Evolutionary conservation across 2,888 invertebrate genomes (phyloP).

Genomic region (Leptinotarsa tumamoca): DNA sequence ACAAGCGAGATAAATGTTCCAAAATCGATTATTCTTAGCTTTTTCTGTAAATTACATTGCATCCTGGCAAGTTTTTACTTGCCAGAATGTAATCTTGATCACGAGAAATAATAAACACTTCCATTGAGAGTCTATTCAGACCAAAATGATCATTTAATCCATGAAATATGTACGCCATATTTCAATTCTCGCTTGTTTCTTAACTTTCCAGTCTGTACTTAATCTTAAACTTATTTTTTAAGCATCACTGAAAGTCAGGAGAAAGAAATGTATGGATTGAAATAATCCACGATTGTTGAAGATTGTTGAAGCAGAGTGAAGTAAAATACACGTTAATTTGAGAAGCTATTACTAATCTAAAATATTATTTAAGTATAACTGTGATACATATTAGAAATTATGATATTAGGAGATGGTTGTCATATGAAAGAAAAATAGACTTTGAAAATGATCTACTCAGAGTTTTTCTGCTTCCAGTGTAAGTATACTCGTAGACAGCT

Average conservation of each 20-base stretch:
- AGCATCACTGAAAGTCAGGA: conserved; percentile 16
- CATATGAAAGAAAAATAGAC: conserved; percentile 1
- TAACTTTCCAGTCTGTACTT: background rate
- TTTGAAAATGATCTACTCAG: background rate
- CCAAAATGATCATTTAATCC: background rate
- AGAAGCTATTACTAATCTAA: conserved; percentile 16
- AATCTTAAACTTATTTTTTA: conserved; percentile 1
- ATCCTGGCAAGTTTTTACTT: too few relatives aligned
- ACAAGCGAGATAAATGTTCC: background rate
- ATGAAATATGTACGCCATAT: background rate
- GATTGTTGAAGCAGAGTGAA: background rate
- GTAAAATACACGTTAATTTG: background rate
- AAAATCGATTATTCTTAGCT: background rate
- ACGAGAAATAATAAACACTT: background rate
- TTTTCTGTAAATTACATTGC: too few relatives aligned
- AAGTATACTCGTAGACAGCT: background rate
- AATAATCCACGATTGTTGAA: conserved; percentile 13
- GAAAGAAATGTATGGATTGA: conserved; percentile 20
- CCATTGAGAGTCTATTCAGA: too few relatives aligned
- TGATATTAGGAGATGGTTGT: conserved; percentile 19
- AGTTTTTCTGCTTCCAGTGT: background rate
- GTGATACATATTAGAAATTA: conserved; percentile 16
- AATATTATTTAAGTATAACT: conserved; percentile 17
- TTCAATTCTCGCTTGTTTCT: conserved; percentile 11
- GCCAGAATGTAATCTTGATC: too few relatives aligned